Base-by-base conservation (phyloP, 1,140 invertebrate genomes). In the Ylistrum balloti region DNA sequence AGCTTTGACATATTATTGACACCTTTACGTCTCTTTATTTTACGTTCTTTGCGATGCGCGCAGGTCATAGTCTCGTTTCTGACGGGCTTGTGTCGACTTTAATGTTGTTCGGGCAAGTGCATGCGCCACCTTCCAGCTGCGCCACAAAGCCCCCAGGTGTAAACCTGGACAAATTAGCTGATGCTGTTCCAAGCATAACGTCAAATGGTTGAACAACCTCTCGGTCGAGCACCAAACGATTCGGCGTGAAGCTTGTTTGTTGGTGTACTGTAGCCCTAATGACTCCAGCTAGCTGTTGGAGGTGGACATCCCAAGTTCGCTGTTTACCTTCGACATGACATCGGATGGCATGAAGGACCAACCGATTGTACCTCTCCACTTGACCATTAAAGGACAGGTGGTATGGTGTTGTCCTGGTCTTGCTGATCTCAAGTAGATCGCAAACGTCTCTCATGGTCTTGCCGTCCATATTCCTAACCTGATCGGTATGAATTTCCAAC, bases 181-280 rank as follows among this genome's bases (percentile, higher is more conserved):
- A n/a, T n/a, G n/a, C n/a, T n/a, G 56, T 74, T 3, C 56, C 56
- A 1, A n/a, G 56, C 5, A 5, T 28, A n/a, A 74, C 28, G n/a
- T 74, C 56, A 1, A 74, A 5, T 10, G 90, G 90, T 3, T 74
- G 22, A 33, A 15, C 56, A 0, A 90, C 86, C 13, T 38, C 35
- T 13, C 32, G 90, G 85, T 86, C 91, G 20, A 90, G 56, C 89
- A 90, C 89, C 85, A 92, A 10, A 11, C 11, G 13, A 38, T 92
- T 92, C 1, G 89, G 85, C 0, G 91, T 86, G 41, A 87, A 91
- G 0, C 92, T 74, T 17, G 92, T 92, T 20, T 85, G 45, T 22
- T 88, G 35, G 38, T 92, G 90, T 3, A 45, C 48, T n/a, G 88
- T 89, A 7, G 91, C 86, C 33, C 91, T 87, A 11, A 92, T 85